Percentiles rank a stretch among this genome's conserved stretches.
Conservation (phyloP, 2,113 vertebrate species). For the Poicephalus gulielmi region DNA sequence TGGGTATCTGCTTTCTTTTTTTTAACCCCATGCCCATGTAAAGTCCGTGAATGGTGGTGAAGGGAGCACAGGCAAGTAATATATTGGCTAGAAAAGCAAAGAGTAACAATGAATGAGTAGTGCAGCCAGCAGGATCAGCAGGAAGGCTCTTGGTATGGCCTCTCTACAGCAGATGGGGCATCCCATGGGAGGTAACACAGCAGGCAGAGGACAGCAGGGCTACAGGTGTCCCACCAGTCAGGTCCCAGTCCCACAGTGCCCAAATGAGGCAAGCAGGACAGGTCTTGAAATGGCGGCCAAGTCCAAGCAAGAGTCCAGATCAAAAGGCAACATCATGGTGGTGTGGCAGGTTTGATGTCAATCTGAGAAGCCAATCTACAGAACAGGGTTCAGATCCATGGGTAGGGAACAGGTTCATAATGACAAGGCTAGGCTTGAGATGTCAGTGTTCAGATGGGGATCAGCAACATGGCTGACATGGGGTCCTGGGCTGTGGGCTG, state of each 20-base stretch:
- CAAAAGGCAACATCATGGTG: background rate
- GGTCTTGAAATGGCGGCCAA: background rate
- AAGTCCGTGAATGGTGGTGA: background rate
- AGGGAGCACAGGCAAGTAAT: background rate
- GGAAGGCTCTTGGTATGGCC: background rate
- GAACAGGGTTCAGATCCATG: background rate
- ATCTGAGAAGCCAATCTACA: background rate
- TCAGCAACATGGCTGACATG: background rate
- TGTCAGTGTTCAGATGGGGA: background rate
- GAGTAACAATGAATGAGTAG: background rate
- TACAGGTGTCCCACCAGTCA: background rate
- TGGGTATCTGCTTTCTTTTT: background rate
- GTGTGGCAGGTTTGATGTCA: background rate
- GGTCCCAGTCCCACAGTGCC: background rate
- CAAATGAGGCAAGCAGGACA: background rate
- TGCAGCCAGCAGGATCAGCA: background rate
- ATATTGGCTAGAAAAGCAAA: background rate
- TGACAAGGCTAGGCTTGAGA: background rate
- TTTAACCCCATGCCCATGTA: background rate
- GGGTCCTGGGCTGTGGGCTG: background rate
- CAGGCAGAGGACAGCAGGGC: background rate
- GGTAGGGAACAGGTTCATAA: background rate
- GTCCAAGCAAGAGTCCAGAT: background rate
- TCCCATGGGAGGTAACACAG: accelerated
- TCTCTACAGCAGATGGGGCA: background rate